These are phyloP conservation scores for Nesogale talazaci DNA, from an alignment of 2,113 vertebrate species.

Conservation along the genomic window DNA sequence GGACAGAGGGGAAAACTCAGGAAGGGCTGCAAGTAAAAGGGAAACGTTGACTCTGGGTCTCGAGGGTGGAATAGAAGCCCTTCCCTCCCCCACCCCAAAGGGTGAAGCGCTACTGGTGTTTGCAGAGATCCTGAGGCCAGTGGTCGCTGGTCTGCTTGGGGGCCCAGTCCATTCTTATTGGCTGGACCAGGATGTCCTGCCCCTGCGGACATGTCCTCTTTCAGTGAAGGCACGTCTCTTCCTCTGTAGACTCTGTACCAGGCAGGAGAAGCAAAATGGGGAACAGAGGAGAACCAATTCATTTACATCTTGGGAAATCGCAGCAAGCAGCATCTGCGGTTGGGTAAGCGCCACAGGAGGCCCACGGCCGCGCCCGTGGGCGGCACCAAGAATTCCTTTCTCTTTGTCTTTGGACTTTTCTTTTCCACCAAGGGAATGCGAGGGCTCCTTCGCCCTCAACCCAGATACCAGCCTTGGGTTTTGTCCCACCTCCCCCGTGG, in stretches of 20 bases:
- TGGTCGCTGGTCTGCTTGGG: neutral
- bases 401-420: neutral
- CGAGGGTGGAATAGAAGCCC: neutral
- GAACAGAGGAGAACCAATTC: constrained; percentile 96
- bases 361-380: too few relatives aligned
- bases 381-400: neutral
- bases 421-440: accelerated
- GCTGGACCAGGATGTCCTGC: neutral
- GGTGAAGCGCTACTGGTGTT: neutral
- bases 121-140: neutral
- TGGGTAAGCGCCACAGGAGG: constrained; percentile 88
- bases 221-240: neutral
- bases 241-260: constrained; percentile 91
- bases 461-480: neutral
- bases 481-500: too few relatives aligned
- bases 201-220: neutral
- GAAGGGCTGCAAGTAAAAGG: neutral
- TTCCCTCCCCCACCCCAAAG: neutral
- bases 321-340: constrained; percentile 93
- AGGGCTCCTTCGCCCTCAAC: neutral
- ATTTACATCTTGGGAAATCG: constrained; percentile 97
- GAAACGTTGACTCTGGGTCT: neutral
- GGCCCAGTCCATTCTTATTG: neutral
- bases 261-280: constrained; percentile 96
- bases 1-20: neutral